Conservation (phyloP, 2,888 invertebrate genomes). For the Drosophila emarginata region DNA sequence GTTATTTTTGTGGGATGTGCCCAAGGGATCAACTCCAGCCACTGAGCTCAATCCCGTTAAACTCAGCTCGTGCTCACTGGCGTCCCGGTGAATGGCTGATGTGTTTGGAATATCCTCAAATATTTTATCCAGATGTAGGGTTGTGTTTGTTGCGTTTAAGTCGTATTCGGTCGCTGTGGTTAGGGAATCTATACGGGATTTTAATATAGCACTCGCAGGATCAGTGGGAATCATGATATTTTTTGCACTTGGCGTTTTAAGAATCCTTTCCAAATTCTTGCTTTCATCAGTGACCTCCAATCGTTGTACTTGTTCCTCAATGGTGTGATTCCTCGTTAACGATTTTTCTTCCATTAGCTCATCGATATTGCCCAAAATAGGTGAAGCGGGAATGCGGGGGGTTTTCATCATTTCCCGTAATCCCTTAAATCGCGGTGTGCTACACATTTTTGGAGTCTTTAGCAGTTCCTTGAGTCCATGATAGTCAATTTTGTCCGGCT, state of each 20-base stretch:
- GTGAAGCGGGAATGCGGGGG: slow-evolving; percentile 60
- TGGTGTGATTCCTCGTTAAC: background rate
- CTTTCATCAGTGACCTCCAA: slow-evolving; percentile 22
- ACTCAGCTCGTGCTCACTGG: slow-evolving; percentile 53
- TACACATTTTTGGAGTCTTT: slow-evolving; percentile 68
- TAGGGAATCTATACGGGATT: slow-evolving; percentile 54
- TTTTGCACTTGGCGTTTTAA: slow-evolving; percentile 79
- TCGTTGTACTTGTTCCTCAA: slow-evolving; percentile 8
- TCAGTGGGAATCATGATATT: slow-evolving; percentile 77
- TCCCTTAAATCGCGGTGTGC: slow-evolving; percentile 63
- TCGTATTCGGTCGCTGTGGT: slow-evolving; percentile 71
- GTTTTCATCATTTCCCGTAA: slow-evolving; percentile 68
- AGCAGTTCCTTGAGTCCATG: slow-evolving; percentile 65
- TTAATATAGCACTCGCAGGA: slow-evolving; percentile 77
- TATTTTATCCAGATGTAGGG: slow-evolving; percentile 71
- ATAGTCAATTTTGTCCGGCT: slow-evolving; percentile 54
- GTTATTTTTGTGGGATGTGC: slow-evolving; percentile 7
- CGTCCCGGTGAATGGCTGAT: slow-evolving; percentile 23
- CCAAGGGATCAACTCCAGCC: slow-evolving; percentile 62
- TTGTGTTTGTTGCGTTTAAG: slow-evolving; percentile 64
- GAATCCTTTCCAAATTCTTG: slow-evolving; percentile 63
- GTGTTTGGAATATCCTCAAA: slow-evolving; percentile 70
- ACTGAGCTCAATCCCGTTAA: slow-evolving; percentile 36
- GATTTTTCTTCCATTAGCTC: slow-evolving; percentile 55
- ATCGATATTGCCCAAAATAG: slow-evolving; percentile 58